Evolutionary conservation across 2,888 invertebrate genomes (phyloP).

Genomic region (Spisula solida): DNA sequence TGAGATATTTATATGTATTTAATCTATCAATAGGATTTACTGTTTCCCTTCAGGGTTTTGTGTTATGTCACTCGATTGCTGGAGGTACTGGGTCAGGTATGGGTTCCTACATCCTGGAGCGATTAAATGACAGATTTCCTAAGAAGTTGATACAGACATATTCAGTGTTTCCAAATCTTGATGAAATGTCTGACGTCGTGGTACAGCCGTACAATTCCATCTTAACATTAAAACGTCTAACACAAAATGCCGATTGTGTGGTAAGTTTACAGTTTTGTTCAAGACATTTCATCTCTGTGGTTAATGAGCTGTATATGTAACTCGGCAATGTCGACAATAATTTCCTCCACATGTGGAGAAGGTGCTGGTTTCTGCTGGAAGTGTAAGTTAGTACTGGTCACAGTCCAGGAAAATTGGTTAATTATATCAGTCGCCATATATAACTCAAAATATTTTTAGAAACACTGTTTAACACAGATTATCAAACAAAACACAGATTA

Average conservation of each 20-base stretch:
- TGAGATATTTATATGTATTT: not conserved
- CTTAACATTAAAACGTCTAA: slow-evolving; percentile 96
- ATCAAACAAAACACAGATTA: no score
- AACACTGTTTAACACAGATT: no score
- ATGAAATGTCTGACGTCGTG: slow-evolving; percentile 88
- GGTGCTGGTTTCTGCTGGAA: no score
- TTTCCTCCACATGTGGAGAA: no score
- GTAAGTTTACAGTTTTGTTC: slow-evolving; percentile 87
- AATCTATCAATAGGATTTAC: no score
- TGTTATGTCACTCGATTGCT: slow-evolving; percentile 99
- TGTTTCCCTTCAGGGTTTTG: slow-evolving; percentile 92
- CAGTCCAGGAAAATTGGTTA: no score
- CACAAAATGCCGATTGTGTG: slow-evolving; percentile 98
- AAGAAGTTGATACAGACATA: slow-evolving; percentile 99
- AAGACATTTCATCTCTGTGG: not conserved
- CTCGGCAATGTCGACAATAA: no score
- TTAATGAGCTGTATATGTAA: no score
- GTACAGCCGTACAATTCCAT: slow-evolving; percentile 91
- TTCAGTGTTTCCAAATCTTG: slow-evolving; percentile 98
- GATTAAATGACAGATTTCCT: slow-evolving; percentile 92
- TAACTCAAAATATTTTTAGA: no score
- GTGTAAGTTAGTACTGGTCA: no score
- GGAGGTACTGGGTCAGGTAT: slow-evolving; percentile 99
- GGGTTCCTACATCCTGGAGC: slow-evolving; percentile 93
- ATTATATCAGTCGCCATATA: no score